A percentile compares a stretch with the other conserved stretches of the same genome.
These are phyloP conservation scores for Lycorma delicatula DNA, from an alignment of 1,140 invertebrate genomes.

Conservation along the genomic window DNA sequence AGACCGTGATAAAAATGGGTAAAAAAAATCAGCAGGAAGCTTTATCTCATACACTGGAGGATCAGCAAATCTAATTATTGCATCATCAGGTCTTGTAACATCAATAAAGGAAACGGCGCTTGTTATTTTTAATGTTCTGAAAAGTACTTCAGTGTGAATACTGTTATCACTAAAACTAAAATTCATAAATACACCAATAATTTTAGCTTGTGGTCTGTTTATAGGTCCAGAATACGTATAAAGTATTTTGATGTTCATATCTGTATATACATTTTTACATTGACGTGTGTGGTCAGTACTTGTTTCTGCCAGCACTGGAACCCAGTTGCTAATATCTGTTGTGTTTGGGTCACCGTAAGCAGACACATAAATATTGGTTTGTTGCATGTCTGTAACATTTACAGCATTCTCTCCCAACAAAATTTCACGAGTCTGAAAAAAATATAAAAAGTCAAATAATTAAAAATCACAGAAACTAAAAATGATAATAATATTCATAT, in stretches of 20 bases:
- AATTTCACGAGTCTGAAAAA: no score
- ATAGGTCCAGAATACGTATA: slow-evolving; percentile 41
- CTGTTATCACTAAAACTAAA: slow-evolving; percentile 34
- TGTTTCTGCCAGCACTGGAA: slow-evolving; percentile 13
- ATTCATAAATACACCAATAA: slow-evolving; percentile 42
- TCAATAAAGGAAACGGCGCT: slow-evolving; percentile 51
- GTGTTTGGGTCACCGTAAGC: slow-evolving; percentile 15
- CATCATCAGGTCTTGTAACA: slow-evolving; percentile 43
- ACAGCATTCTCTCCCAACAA: not conserved
- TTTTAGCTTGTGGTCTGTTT: slow-evolving; percentile 40
- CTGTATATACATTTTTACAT: slow-evolving; percentile 35
- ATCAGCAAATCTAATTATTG: slow-evolving; percentile 44
- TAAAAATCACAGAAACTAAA: no score
- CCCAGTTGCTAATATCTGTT: slow-evolving; percentile 14
- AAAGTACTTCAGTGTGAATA: not conserved
- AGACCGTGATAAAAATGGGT: slow-evolving; percentile 52
- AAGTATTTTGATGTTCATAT: slow-evolving; percentile 42
- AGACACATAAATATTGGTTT: slow-evolving; percentile 10
- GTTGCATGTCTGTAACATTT: not conserved
- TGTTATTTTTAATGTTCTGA: slow-evolving; percentile 32
- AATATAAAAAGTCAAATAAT: no score
- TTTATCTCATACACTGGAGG: slow-evolving; percentile 50
- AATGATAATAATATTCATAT: no score
- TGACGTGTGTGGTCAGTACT: slow-evolving; percentile 18
- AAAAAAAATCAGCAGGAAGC: slow-evolving; percentile 61